Evolutionary conservation across 2,888 invertebrate species (phyloP), one percentile per base, ranked within the genome.

Genomic region (Dolichopus griseipennis): DNA sequence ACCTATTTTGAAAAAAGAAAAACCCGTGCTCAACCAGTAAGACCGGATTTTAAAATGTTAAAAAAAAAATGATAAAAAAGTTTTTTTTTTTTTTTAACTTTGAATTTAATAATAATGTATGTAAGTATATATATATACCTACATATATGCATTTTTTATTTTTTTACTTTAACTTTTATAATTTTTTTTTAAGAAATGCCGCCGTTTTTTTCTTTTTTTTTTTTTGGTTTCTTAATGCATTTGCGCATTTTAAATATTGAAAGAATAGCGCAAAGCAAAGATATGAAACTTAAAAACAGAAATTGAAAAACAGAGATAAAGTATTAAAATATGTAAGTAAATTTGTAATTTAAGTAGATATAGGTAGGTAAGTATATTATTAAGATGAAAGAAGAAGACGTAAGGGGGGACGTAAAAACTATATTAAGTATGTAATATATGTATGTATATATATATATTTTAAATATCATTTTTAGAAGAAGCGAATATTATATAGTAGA

Each of bases 291-390:
- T 6, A 12, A 15, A 27, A 27, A 27, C 27, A 27, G 5, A 27
- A 27, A 27, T 27, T 5, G 27, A 27, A 27, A n/a, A 27, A 27
- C 27, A 27, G 27, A 27, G 5, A 27, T 27, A 27, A 27, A 27
- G 27, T 27, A 27, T 5, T 37, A 37, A 43, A 18, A 6, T 52
- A 52, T 52, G 18, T 52, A 52, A 52, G 52, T 15, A 52, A 52
- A 52, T 52, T 52, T 52, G 52, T 52, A 52, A 52, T 52, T 52
- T 52, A 52, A 52, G 52, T 52, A 52, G 52, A 52, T 52, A 52
- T 52, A 34, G n/a, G n/a, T n/a, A n/a, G n/a, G n/a, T n/a, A n/a
- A n/a, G n/a, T n/a, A 27, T 27, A 27, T 27, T 27, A 27, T 27
- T 41, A 41, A 41, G 41, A 41, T 41, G 41, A 7, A 41, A 41